Evolutionary conservation across 2,888 invertebrate species (phyloP).

Genomic region (Drosophila vallismaia): DNA sequence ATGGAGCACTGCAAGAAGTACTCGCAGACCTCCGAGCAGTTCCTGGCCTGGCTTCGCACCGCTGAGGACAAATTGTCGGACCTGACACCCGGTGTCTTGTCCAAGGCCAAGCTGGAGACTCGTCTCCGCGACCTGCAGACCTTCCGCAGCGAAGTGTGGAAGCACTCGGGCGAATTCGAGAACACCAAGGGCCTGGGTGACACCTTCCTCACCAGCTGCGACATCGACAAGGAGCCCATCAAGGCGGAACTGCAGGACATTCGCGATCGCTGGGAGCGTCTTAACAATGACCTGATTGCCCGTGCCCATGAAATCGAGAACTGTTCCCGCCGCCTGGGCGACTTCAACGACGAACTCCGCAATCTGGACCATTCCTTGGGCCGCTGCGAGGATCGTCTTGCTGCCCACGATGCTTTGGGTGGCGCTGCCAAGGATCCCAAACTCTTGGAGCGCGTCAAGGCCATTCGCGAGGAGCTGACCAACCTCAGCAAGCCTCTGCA

Average conservation of each 20-base stretch:
- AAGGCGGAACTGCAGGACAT: conserved; percentile 91
- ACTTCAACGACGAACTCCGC: conserved; percentile 93
- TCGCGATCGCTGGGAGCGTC: conserved; percentile 94
- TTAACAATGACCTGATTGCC: conserved; percentile 89
- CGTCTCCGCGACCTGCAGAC: conserved; percentile 94
- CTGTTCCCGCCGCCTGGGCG: conserved; percentile 91
- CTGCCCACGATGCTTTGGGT: conserved; percentile 87
- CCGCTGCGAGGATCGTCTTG: conserved; percentile 94
- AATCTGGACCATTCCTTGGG: conserved; percentile 93
- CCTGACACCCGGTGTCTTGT: conserved; percentile 91
- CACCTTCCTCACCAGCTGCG: conserved; percentile 93
- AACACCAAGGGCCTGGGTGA: conserved; percentile 94
- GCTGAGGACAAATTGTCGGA: conserved; percentile 93
- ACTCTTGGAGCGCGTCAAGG: conserved; percentile 92
- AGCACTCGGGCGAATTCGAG: conserved; percentile 96
- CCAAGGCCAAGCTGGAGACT: conserved; percentile 93
- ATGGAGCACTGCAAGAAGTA: conserved; percentile 97
- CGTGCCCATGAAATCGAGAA: conserved; percentile 87
- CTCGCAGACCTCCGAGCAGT: conserved; percentile 92
- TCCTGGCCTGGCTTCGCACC: conserved; percentile 94
- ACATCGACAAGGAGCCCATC: conserved; percentile 95
- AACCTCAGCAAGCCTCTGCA: conserved; percentile 90
- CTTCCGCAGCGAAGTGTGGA: conserved; percentile 96
- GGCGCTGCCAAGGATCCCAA: conserved; percentile 92
- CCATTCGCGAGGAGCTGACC: conserved; percentile 91